Evolutionary conservation across 2,797 vertebrate genomes (phyloP), one percentile per base, ranked within the genome.

Genomic region (Catamblyrhynchus diadema): DNA sequence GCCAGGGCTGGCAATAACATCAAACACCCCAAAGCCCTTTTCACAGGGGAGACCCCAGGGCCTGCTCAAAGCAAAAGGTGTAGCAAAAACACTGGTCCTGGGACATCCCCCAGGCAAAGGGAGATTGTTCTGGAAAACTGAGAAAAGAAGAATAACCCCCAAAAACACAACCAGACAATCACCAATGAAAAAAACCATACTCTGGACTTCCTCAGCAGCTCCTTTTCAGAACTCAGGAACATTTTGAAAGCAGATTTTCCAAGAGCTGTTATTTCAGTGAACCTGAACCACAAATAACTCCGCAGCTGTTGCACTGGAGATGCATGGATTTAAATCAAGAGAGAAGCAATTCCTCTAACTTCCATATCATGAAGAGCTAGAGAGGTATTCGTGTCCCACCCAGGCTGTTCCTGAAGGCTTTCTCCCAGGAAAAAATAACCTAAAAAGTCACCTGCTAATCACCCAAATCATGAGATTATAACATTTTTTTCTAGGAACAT

Each of bases 241-340:
- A 73, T 77, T 88, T 0, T 82, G 67, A 83, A 82, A 94, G 42
- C 32, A 67, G 83, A 90, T 86, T 88, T 88, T 88, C 83, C 44
- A 47, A 88, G 64, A 88, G 41, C 78, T 87, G 80, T 82, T 65
- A 79, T 64, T 88, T 75, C 54, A 94, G 70, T 84, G 73, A 95
- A 94, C 86, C 64, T 75, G 83, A 90, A 88, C 71, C 48, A 88
- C 86, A 86, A 96, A 83, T 81, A 95, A 94, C 85, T 86, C 57
- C 72, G 73, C 83, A 90, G 88, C 70, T 94, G 88, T 23, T 79
- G 47, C 87, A 72, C 47, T 79, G 81, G 83, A 92, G 24, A 66
- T 60, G 37, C 66, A 82, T 27, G 30, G 48, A 79, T 88, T 94
- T 86, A 83, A 88, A 88, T 32, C 35, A 81, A 83, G 60, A 81